Evolutionary conservation across 1,140 invertebrate species (phyloP).

Genomic region (Samia ricini): DNA sequence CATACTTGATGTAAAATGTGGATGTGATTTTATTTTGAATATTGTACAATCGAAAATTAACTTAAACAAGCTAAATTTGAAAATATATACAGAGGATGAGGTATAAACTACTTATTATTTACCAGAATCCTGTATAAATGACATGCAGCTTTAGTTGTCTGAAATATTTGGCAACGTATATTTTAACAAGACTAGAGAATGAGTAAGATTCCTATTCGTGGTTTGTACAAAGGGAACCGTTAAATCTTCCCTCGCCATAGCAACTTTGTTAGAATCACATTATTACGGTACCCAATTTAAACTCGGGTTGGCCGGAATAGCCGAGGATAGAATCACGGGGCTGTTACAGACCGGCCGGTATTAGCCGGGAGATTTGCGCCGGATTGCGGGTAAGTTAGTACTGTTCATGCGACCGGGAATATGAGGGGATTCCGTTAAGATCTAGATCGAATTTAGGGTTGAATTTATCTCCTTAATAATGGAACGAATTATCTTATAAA

Average conservation of each 20-base stretch:
- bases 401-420: background rate
- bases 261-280: background rate
- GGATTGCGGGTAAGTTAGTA: constrained; percentile 7
- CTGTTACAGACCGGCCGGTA: constrained; percentile 3
- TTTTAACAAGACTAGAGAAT: background rate
- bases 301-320: background rate
- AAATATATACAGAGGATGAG: no score
- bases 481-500: background rate
- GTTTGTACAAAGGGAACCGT: background rate
- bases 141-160: background rate
- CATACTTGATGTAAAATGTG: background rate
- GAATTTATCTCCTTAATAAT: background rate
- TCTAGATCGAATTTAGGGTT: constrained; percentile 4
- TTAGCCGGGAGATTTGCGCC: constrained; percentile 5
- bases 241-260: background rate
- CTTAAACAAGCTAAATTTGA: no score
- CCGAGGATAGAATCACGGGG: constrained; percentile 5
- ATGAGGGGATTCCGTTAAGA: background rate
- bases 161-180: no score
- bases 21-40: background rate
- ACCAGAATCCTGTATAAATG: no score
- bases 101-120: no score
- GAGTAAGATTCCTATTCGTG: background rate
- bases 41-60: no score
- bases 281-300: constrained; percentile 8